Percentiles rank a stretch among this genome's conserved stretches.
phyloP scores from a whole-genome alignment of 2,888 invertebrate genomes.

The Sinelater perroti region DNA sequence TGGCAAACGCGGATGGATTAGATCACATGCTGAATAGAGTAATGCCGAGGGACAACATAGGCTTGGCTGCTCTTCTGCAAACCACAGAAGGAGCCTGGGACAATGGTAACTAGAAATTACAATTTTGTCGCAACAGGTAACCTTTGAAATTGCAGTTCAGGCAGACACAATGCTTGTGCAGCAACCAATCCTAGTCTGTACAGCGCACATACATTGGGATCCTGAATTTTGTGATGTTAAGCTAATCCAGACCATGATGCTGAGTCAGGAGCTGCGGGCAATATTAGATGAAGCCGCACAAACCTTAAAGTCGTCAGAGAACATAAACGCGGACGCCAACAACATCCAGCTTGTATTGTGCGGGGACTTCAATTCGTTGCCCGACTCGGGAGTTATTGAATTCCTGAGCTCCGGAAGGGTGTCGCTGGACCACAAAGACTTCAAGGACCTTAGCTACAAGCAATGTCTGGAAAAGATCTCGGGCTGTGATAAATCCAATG shows the following conservation, averaged over 20 bases:
- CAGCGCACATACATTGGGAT: conserved; percentile 99
- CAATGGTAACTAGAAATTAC: conserved; percentile 67
- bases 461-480: conserved; percentile 85
- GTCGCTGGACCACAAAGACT: conserved; percentile 91
- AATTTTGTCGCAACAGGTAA: neutral
- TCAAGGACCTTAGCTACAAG: conserved; percentile 95
- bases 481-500: conserved; percentile 83
- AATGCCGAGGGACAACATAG: conserved; percentile 99
- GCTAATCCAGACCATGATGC: conserved; percentile 98
- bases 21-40: conserved; percentile 98
- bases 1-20: conserved; percentile 97
- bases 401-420: conserved; percentile 92
- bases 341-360: conserved; percentile 93
- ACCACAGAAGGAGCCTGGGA: conserved; percentile 96
- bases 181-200: conserved; percentile 93
- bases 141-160: conserved; percentile 58
- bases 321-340: conserved; percentile 75
- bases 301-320: conserved; percentile 73
- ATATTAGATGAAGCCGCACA: conserved; percentile 88
- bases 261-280: conserved; percentile 90
- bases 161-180: conserved; percentile 78
- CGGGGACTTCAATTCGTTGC: conserved; percentile 98
- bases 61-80: conserved; percentile 92
- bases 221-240: conserved; percentile 99
- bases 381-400: conserved; percentile 97